A percentile compares a stretch with the other conserved stretches of the same genome.
phyloP scores from a whole-genome alignment of 2,113 vertebrate genomes.

The Tragulus kanchil region DNA sequence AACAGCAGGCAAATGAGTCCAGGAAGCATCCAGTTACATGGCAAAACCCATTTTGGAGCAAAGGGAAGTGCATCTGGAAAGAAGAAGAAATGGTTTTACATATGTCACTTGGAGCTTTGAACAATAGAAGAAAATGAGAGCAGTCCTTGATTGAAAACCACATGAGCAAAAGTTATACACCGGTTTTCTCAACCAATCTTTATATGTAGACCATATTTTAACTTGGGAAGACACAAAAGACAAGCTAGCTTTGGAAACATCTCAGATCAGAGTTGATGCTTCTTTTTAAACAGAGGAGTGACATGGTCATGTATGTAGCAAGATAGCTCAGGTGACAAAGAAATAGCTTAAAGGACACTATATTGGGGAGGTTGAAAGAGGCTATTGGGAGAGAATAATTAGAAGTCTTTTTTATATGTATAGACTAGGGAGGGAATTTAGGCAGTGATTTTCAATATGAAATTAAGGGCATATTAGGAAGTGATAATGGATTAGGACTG shows the following conservation, averaged over 20 bases:
- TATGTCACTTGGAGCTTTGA: neutral
- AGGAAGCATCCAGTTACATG: too few species aligned
- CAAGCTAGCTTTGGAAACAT: neutral
- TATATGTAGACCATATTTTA: neutral
- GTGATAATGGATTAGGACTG: accelerated
- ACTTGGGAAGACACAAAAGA: neutral
- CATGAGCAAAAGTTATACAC: accelerated
- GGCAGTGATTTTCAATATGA: neutral
- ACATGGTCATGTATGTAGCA: neutral
- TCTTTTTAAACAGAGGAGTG: neutral
- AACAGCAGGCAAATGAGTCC: neutral
- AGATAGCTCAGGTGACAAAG: neutral
- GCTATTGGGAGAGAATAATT: neutral
- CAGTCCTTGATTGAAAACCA: neutral
- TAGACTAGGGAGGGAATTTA: neutral
- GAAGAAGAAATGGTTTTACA: neutral
- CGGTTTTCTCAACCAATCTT: neutral
- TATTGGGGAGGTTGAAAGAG: neutral
- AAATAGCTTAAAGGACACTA: neutral
- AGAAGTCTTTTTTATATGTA: neutral
- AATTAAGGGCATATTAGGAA: neutral
- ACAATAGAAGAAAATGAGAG: neutral
- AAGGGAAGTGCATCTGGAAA: neutral
- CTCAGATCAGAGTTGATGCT: neutral
- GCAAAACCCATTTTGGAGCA: neutral